phyloP scores from a whole-genome alignment of 2,888 invertebrate species.

The Acronicta leporina region DNA sequence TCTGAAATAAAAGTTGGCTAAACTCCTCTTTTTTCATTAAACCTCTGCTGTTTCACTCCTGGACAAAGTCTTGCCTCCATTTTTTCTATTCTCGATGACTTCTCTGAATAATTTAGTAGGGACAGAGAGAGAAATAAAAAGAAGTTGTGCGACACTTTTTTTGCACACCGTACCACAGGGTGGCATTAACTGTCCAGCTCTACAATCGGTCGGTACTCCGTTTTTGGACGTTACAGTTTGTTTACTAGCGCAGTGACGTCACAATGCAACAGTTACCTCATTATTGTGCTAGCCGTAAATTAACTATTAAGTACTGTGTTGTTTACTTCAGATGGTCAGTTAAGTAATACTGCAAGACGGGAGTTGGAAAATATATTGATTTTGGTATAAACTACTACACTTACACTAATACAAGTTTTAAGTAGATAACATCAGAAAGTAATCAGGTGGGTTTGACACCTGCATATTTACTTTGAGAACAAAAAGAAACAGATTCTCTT shows the following conservation, averaged over 20 bases:
- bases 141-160: conserved; percentile 10
- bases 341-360: conserved; percentile 3
- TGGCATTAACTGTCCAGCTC: conserved; percentile 57
- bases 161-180: conserved; percentile 46
- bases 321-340: conserved; percentile 33
- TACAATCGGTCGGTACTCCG: conserved; percentile 65
- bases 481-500: too few relatives aligned
- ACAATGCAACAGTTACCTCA: conserved; percentile 70
- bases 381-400: neutral
- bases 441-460: too few relatives aligned
- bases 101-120: too few relatives aligned
- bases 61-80: too few relatives aligned
- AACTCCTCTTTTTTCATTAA: too few relatives aligned
- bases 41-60: too few relatives aligned
- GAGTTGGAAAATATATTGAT: neutral
- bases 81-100: too few relatives aligned
- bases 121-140: neutral
- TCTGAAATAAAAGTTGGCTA: too few relatives aligned
- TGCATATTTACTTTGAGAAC: too few relatives aligned
- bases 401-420: too few relatives aligned
- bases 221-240: conserved; percentile 75
- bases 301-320: conserved; percentile 35
- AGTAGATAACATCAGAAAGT: too few relatives aligned
- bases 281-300: conserved; percentile 69
- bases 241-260: conserved; percentile 74